These are phyloP conservation scores for Chrysodeixis includens DNA, from an alignment of 2,888 invertebrate genomes.

Conservation along the genomic window DNA sequence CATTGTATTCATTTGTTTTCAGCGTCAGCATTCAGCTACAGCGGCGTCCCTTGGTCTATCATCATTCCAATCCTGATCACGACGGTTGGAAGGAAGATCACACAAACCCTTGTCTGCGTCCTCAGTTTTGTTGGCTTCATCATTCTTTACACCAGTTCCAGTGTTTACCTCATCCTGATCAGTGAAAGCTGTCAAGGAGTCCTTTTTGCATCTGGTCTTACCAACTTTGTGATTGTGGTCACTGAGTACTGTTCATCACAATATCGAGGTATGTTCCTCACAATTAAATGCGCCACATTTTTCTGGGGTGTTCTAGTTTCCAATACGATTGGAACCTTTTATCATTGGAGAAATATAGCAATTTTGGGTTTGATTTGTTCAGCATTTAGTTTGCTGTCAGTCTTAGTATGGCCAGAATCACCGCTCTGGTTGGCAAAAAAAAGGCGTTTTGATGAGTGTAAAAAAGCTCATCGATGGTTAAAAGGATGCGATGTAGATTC, in stretches of 20 bases:
- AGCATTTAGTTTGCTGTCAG: slow-evolving; percentile 39
- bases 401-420: slow-evolving; percentile 63
- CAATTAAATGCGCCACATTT: slow-evolving; percentile 55
- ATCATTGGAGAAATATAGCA: slow-evolving; percentile 60
- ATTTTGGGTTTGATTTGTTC: slow-evolving; percentile 48
- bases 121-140: slow-evolving; percentile 34
- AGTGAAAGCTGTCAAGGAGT: slow-evolving; percentile 53
- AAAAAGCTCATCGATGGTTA: slow-evolving; percentile 52
- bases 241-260: slow-evolving; percentile 38
- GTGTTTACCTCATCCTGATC: slow-evolving; percentile 51
- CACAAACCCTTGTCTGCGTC: slow-evolving; percentile 27
- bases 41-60: slow-evolving; percentile 37
- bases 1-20: slow-evolving; percentile 25
- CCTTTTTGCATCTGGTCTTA: slow-evolving; percentile 34
- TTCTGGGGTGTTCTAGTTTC: slow-evolving; percentile 46
- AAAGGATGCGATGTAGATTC: slow-evolving; percentile 46
- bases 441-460: slow-evolving; percentile 36
- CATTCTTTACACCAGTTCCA: slow-evolving; percentile 48
- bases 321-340: slow-evolving; percentile 63
- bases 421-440: slow-evolving; percentile 57
- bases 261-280: slow-evolving; percentile 55
- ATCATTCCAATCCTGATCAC: slow-evolving; percentile 34
- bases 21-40: slow-evolving; percentile 45
- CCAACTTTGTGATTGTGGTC: slow-evolving; percentile 21
- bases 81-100: slow-evolving; percentile 39